Percentiles rank a stretch among this genome's conserved stretches.
These are phyloP conservation scores for Melanogrammus aeglefinus DNA, from an alignment of 2,797 vertebrate species.

Conservation along the genomic window DNA sequence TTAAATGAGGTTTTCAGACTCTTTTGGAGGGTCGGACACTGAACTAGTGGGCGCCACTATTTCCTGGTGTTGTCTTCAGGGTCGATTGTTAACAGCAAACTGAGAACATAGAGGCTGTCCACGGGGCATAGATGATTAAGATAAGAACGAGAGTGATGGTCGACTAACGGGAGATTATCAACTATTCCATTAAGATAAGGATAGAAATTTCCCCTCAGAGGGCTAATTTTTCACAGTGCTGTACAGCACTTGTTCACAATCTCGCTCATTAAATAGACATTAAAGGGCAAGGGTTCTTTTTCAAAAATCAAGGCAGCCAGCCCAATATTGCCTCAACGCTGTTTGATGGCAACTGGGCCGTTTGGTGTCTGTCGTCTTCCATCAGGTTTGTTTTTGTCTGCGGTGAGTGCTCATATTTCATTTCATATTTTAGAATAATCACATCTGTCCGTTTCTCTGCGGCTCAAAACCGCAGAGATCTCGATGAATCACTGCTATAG, in stretches of 20 bases:
- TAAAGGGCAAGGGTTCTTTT: slow-evolving; percentile 14
- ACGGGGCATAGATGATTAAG: slow-evolving; percentile 38
- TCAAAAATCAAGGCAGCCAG: slow-evolving; percentile 7
- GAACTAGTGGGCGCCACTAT: neutral
- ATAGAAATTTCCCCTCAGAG: slow-evolving; percentile 25
- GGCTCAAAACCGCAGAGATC: neutral
- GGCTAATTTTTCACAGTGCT: slow-evolving; percentile 22
- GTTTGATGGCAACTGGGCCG: neutral
- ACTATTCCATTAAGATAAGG: slow-evolving; percentile 56
- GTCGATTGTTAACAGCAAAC: slow-evolving; percentile 35
- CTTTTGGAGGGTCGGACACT: too few species aligned
- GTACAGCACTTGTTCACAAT: slow-evolving; percentile 33
- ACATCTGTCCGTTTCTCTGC: neutral
- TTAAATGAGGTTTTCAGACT: neutral
- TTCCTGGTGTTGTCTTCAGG: slow-evolving; percentile 5
- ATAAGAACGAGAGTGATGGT: slow-evolving; percentile 41
- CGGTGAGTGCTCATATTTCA: neutral
- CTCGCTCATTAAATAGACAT: slow-evolving; percentile 43
- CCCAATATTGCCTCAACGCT: neutral
- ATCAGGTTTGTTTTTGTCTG: neutral
- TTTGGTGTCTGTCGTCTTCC: neutral
- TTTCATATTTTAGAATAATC: neutral
- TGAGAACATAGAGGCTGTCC: slow-evolving; percentile 15
- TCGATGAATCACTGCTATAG: neutral
- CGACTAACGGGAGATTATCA: slow-evolving; percentile 48